These are phyloP conservation scores for Sinhomidia bicolor DNA, from an alignment of 2,888 invertebrate genomes.

Conservation along the genomic window DNA sequence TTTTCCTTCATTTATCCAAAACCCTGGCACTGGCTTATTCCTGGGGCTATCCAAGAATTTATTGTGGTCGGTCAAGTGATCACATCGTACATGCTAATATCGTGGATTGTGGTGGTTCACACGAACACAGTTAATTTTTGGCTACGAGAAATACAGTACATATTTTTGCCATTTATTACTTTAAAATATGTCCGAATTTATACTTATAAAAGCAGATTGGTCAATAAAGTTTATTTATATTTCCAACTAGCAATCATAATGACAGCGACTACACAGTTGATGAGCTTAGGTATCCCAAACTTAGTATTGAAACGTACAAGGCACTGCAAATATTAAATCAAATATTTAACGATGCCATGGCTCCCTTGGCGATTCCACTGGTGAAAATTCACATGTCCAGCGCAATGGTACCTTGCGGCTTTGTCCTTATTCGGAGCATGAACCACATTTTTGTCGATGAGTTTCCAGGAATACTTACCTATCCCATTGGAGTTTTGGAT, in stretches of 20 bases:
- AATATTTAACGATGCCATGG: constrained; percentile 65
- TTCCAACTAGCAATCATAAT: constrained; percentile 53
- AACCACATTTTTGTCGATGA: constrained; percentile 67
- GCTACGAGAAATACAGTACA: constrained; percentile 69
- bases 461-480: constrained; percentile 69
- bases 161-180: not conserved
- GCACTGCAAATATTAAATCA: constrained; percentile 62
- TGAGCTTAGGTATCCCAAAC: constrained; percentile 6
- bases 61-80: constrained; percentile 62
- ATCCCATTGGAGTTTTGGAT: constrained; percentile 62
- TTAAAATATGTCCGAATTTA: not conserved
- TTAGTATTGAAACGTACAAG: constrained; percentile 45
- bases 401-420: constrained; percentile 56
- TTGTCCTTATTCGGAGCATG: constrained; percentile 69
- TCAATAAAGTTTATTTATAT: not conserved
- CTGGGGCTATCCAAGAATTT: constrained; percentile 73
- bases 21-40: constrained; percentile 71
- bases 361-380: constrained; percentile 60
- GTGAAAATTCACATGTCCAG: constrained; percentile 45
- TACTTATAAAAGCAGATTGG: no score
- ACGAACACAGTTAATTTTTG: constrained; percentile 69
- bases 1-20: constrained; percentile 63
- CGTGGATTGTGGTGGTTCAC: constrained; percentile 69
- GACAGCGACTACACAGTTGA: constrained; percentile 65
- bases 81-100: constrained; percentile 36